Conservation (phyloP, 2,113 vertebrate genomes). For the Oryctolagus cuniculus region DNA sequence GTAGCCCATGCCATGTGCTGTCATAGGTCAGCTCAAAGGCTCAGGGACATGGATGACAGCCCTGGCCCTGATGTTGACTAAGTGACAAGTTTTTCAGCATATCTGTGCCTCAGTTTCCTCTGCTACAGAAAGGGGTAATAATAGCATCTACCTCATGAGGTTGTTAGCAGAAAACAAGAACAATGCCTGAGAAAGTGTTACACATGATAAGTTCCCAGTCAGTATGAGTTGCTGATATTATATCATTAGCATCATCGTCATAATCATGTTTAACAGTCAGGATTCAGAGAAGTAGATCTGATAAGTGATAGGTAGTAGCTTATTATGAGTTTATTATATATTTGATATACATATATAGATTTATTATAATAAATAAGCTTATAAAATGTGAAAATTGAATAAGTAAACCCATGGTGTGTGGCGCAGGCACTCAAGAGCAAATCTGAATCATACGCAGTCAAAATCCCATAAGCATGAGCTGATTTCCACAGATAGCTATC, state of each 20-base stretch:
- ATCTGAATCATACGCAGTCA: background rate
- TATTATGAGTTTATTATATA: background rate
- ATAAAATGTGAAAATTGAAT: background rate
- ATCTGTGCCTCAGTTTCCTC: background rate
- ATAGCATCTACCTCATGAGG: background rate
- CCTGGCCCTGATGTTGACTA: background rate
- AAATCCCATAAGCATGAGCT: background rate
- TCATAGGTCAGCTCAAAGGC: background rate
- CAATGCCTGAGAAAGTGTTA: background rate
- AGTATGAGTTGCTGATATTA: background rate
- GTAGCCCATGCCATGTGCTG: background rate
- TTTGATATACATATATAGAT: background rate
- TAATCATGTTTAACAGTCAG: background rate
- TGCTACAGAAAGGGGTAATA: background rate
- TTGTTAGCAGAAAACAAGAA: background rate
- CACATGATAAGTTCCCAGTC: background rate
- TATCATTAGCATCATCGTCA: background rate
- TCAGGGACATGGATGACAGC: background rate
- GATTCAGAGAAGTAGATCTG: slow-evolving; percentile 4
- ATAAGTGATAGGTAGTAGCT: background rate
- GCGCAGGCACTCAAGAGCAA: background rate
- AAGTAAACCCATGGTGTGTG: background rate
- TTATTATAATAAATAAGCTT: background rate
- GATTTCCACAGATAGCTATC: background rate
- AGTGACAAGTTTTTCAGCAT: background rate